Base-by-base conservation (phyloP, 2,888 invertebrate genomes). In the Ferrisia virgata region DNA sequence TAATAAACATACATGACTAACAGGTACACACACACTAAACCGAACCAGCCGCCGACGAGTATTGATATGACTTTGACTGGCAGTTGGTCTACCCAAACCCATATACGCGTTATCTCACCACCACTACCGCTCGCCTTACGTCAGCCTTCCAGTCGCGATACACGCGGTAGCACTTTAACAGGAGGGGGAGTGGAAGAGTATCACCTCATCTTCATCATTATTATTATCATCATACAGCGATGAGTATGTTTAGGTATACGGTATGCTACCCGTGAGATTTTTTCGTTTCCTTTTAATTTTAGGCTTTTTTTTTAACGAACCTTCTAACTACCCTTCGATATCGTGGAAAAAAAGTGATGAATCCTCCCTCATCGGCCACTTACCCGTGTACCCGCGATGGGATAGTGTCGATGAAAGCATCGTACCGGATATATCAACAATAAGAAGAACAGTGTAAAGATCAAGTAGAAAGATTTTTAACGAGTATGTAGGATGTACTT, bases 31-130 rank as follows among this genome's bases (percentile, higher is more conserved):
- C 64, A 64, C 64, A 28, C 28, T 28, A 15, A 64, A 64, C 64
- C 64, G 64, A 64, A 28, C 72, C 36, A 76, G 72, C 72, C 72
- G 36, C 33, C 72, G 18, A 25, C 36, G 36, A 76, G 72, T 36
- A 76, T 76, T 76, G 72, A 76, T 76, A 76, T 36, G 36, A 76
- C 64, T 64, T 64, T 76, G 72, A 76, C 72, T 76, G 72, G 72
- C 72, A 76, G 72, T 76, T 76, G 72, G 72, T 36, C 72, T 76
- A 76, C 36, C 28, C 72, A 36, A 36, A 76, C 36, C 28, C 72
- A 36, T 31, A 69, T 31, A 69, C 69, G 72, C 72, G 72, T 76
- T 76, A 76, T 76, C 72, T 36, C 72, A 9, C 72, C 72, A n/a
- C n/a, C 72, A 36, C 28, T 28, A 36, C 72, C 22, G 72, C 58